Evolutionary conservation across 2,888 invertebrate species (phyloP).

Genomic region (Nemotelus nigrinus): DNA sequence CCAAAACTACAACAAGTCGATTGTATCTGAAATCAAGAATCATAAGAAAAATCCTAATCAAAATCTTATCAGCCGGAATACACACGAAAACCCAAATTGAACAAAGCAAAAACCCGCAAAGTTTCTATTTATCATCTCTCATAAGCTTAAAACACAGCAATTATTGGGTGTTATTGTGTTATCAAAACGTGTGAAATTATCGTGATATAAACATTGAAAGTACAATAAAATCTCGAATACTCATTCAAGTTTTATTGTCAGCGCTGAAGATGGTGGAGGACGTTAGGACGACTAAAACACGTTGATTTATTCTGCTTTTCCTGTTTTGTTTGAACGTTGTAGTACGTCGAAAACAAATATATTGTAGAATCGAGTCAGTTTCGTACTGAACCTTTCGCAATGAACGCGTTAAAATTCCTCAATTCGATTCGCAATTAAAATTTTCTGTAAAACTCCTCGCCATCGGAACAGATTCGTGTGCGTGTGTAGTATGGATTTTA

Average conservation of each 20-base stretch:
- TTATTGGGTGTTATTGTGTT: not conserved
- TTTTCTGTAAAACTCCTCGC: no score
- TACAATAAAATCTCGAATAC: slow-evolving; percentile 23
- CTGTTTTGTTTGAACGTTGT: slow-evolving; percentile 24
- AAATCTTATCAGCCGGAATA: slow-evolving; percentile 12
- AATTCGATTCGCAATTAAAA: no score
- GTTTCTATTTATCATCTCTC: slow-evolving; percentile 19
- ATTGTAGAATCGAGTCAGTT: slow-evolving; percentile 1
- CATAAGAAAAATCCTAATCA: not conserved
- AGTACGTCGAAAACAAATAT: not conserved
- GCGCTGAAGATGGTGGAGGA: slow-evolving; percentile 15
- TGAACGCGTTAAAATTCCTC: no score
- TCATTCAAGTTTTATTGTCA: slow-evolving; percentile 15
- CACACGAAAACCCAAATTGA: not conserved
- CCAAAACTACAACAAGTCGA: no score
- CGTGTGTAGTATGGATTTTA: slow-evolving; percentile 2
- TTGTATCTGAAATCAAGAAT: no score
- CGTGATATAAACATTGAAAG: not conserved
- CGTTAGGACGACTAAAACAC: not conserved
- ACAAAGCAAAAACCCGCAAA: not conserved
- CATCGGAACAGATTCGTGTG: not conserved
- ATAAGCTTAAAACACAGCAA: slow-evolving; percentile 22
- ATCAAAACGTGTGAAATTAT: slow-evolving; percentile 19
- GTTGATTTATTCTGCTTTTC: slow-evolving; percentile 33
- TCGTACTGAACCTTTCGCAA: no score